Conservation (phyloP, 2,888 invertebrate genomes). For the Alcis repandata region DNA sequence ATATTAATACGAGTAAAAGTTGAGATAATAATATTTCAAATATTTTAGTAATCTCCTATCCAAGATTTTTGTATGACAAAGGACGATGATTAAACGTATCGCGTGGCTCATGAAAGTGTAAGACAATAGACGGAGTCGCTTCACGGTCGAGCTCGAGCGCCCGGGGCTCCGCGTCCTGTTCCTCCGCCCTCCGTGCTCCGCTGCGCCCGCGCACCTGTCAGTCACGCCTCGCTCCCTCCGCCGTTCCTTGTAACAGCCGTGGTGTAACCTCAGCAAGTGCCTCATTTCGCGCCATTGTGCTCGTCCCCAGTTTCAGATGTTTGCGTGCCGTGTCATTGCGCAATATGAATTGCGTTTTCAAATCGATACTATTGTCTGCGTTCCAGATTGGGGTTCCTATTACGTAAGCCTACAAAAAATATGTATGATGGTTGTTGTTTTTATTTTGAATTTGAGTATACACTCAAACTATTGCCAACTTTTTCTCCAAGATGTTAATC, state of each 20-base stretch:
- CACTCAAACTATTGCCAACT: no score
- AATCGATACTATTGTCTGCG: slow-evolving; percentile 26
- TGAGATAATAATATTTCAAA: no score
- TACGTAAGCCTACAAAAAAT: not conserved
- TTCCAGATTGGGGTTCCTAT: slow-evolving; percentile 18
- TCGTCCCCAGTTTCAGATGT: slow-evolving; percentile 13
- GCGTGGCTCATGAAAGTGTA: slow-evolving; percentile 22
- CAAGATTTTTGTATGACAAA: no score
- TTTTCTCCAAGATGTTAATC: no score
- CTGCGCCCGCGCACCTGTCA: slow-evolving; percentile 58
- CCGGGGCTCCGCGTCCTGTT: slow-evolving; percentile 45
- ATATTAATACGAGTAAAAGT: no score
- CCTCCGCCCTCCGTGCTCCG: slow-evolving; percentile 49
- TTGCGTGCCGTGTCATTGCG: slow-evolving; percentile 19
- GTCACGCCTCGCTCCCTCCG: slow-evolving; percentile 52
- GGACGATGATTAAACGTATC: slow-evolving; percentile 17
- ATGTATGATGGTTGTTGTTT: not conserved
- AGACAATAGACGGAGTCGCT: slow-evolving; percentile 14
- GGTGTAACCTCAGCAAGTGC: slow-evolving; percentile 36
- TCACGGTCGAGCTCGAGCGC: slow-evolving; percentile 32
- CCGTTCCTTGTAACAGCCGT: slow-evolving; percentile 24
- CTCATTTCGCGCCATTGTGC: slow-evolving; percentile 24
- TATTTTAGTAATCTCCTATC: not conserved
- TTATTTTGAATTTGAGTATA: no score
- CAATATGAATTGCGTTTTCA: slow-evolving; percentile 23